Percentiles rank a stretch among this genome's conserved stretches.
Evolutionary conservation across 2,888 invertebrate species (phyloP).

Genomic region (Andricus curvator): DNA sequence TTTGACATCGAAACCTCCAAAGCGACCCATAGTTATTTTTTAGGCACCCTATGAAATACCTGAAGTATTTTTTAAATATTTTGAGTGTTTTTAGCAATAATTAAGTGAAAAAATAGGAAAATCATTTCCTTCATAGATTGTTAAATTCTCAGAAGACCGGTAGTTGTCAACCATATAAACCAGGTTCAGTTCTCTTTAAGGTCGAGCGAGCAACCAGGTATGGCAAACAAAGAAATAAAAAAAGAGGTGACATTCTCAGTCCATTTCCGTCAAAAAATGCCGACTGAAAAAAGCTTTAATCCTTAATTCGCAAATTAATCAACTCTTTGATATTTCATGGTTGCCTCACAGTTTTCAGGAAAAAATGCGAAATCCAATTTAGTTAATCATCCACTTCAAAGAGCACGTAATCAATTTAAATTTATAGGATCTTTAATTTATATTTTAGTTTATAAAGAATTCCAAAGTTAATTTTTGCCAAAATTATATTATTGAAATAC

Average conservation of each 20-base stretch:
- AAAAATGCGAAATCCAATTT: neutral
- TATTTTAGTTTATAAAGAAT: too few species aligned
- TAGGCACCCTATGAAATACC: too few species aligned
- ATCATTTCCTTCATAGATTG: constrained; percentile 14
- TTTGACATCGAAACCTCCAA: too few species aligned
- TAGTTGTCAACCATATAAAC: constrained; percentile 25
- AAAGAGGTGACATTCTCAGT: neutral
- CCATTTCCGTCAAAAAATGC: neutral
- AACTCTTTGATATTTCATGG: neutral
- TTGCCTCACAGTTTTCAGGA: neutral
- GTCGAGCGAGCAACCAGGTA: constrained; percentile 13
- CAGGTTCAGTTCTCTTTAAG: constrained; percentile 36
- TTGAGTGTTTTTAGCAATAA: neutral
- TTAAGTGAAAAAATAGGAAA: neutral
- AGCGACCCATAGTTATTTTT: too few species aligned
- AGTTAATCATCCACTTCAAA: neutral
- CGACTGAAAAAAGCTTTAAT: constrained; percentile 1
- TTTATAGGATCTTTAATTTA: too few species aligned
- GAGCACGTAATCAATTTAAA: neutral
- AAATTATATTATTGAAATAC: too few species aligned
- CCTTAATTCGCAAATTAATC: constrained; percentile 29
- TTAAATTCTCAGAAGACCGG: constrained; percentile 19
- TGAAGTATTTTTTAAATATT: neutral
- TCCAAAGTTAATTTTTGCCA: too few species aligned
- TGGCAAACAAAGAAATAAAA: constrained; percentile 20